A percentile compares a stretch with the other conserved stretches of the same genome.
Evolutionary conservation across 2,797 vertebrate genomes (phyloP).

Genomic region (Sebastiscus tertius): DNA sequence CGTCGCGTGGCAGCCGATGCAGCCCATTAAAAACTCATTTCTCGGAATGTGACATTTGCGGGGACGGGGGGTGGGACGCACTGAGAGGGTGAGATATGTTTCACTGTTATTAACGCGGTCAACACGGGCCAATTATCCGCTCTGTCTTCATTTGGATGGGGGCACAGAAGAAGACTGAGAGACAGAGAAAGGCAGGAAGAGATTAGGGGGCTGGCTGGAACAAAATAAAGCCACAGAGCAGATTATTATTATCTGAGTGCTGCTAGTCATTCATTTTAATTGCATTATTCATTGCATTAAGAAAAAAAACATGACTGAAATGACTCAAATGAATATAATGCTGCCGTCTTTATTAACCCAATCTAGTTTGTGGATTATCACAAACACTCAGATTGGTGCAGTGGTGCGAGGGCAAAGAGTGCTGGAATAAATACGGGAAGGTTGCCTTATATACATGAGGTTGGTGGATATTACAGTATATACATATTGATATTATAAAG

Average conservation of each 20-base stretch:
- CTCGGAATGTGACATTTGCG: slow-evolving; percentile 28
- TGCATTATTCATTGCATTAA: neutral
- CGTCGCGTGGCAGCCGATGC: neutral
- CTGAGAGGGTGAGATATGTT: slow-evolving; percentile 2
- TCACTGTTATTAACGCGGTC: slow-evolving; percentile 24
- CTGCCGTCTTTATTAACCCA: neutral
- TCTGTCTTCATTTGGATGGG: slow-evolving; percentile 1
- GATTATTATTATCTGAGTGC: neutral
- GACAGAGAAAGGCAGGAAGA: neutral
- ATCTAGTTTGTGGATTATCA: neutral
- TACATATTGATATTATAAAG: too few species aligned
- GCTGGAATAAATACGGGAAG: too few species aligned
- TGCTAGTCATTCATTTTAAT: neutral
- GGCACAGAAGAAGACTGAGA: neutral
- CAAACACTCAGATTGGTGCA: neutral
- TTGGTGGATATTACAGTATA: too few species aligned
- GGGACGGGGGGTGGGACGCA: too few species aligned
- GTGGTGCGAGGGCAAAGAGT: too few species aligned
- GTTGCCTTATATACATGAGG: too few species aligned
- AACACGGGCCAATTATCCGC: slow-evolving; percentile 21
- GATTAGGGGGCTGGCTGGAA: neutral
- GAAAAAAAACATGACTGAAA: neutral
- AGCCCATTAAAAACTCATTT: slow-evolving; percentile 44
- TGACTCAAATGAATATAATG: neutral
- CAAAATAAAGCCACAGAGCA: neutral